Evolutionary conservation across 2,888 invertebrate species (phyloP).

Genomic region (Unio pictorum): DNA sequence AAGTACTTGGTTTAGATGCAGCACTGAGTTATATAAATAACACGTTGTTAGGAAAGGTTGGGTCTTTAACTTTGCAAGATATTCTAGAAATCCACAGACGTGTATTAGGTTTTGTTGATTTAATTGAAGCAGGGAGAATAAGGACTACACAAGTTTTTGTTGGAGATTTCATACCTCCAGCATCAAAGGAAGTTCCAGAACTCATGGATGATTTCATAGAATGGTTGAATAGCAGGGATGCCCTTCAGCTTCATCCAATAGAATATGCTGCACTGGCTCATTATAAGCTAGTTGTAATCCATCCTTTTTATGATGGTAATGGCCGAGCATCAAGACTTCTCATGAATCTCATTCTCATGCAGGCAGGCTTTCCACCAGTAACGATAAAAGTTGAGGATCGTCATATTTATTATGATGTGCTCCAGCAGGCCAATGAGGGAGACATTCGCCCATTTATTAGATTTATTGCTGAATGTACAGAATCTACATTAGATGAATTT

Average conservation of each 20-base stretch:
- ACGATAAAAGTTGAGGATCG: slow-evolving; percentile 88
- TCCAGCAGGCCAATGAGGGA: slow-evolving; percentile 93
- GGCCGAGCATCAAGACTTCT: slow-evolving; percentile 94
- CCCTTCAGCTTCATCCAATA: slow-evolving; percentile 89
- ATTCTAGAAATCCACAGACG: slow-evolving; percentile 93
- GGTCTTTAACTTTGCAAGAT: slow-evolving; percentile 86
- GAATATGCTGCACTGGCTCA: slow-evolving; percentile 96
- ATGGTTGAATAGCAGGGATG: slow-evolving; percentile 91
- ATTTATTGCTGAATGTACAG: slow-evolving; percentile 91
- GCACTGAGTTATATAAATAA: slow-evolving; percentile 91
- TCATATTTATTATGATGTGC: slow-evolving; percentile 84
- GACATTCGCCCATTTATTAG: slow-evolving; percentile 96
- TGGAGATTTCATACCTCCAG: slow-evolving; percentile 94
- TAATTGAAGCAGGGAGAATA: slow-evolving; percentile 90
- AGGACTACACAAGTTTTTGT: slow-evolving; percentile 85
- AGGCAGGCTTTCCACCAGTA: slow-evolving; percentile 95
- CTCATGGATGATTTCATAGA: slow-evolving; percentile 91
- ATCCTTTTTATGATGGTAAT: slow-evolving; percentile 97
- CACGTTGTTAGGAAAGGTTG: slow-evolving; percentile 79
- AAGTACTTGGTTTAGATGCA: slow-evolving; percentile 90
- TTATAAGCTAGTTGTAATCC: slow-evolving; percentile 96
- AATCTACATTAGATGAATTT: slow-evolving; percentile 89
- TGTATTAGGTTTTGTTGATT: slow-evolving; percentile 95
- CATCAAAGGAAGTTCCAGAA: slow-evolving; percentile 84
- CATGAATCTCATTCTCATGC: slow-evolving; percentile 94